Evolutionary conservation across 2,888 invertebrate species (phyloP).

Genomic region (Nephrotoma appendiculata): DNA sequence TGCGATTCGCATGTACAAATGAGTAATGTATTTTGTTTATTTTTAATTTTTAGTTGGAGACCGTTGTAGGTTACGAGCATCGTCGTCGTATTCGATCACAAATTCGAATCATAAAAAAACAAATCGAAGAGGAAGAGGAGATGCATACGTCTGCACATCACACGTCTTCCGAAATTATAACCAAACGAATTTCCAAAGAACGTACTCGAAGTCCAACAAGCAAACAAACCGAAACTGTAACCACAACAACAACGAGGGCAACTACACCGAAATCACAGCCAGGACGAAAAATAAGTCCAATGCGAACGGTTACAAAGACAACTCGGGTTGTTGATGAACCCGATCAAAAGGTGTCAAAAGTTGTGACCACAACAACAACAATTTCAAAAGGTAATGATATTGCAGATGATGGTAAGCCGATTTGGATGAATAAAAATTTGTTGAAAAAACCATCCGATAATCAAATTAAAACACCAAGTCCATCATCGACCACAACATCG

Average conservation of each 20-base stretch:
- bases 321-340: background rate
- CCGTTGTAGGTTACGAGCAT: conserved; percentile 61
- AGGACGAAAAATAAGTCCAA: background rate
- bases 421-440: conserved; percentile 46
- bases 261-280: background rate
- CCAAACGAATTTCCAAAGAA: background rate
- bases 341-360: background rate
- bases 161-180: background rate
- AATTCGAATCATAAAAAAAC: conserved; percentile 55
- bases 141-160: conserved; percentile 12
- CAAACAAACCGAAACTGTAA: background rate
- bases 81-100: conserved; percentile 62
- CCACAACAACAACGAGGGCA: conserved; percentile 4
- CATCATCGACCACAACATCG: conserved; percentile 26
- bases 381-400: conserved; percentile 12
- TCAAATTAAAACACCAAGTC: conserved; percentile 27
- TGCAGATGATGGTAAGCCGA: conserved; percentile 38
- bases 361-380: background rate
- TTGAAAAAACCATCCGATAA: conserved; percentile 38
- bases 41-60: conserved; percentile 37
- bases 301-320: background rate
- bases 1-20: background rate
- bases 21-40: background rate
- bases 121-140: conserved; percentile 29
- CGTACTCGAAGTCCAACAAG: background rate